phyloP scores from a whole-genome alignment of 1,140 invertebrate species.

The Panagrolaimus sp. region DNA sequence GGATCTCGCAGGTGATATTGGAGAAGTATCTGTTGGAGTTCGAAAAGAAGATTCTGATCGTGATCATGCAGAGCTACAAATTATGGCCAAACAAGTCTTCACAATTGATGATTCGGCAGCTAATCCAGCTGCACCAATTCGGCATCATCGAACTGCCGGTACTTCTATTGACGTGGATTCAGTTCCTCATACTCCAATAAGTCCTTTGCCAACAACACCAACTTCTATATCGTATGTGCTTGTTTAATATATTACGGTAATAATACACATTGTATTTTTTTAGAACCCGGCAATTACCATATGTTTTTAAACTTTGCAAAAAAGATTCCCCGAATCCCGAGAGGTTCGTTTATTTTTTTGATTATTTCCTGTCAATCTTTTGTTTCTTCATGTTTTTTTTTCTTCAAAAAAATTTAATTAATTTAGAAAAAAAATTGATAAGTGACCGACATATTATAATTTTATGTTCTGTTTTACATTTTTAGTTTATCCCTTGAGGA shows the following conservation, averaged over 20 bases:
- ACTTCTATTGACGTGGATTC: background rate
- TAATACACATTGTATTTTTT: too few species aligned
- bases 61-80: background rate
- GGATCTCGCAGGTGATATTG: background rate
- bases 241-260: background rate
- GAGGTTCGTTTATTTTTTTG: background rate
- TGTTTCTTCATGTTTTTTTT: too few species aligned
- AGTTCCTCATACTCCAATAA: background rate
- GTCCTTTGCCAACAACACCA: background rate
- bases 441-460: too few species aligned
- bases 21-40: conserved; percentile 1
- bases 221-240: background rate
- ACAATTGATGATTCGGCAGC: background rate
- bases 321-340: background rate
- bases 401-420: too few species aligned
- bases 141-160: background rate
- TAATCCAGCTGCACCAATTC: background rate
- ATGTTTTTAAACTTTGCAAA: conserved; percentile 10
- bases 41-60: conserved; percentile 1
- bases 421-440: background rate
- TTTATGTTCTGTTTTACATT: background rate
- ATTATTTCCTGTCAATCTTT: too few species aligned
- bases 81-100: conserved; percentile 13
- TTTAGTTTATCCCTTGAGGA: conserved; percentile 9
- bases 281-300: background rate